Percentiles rank a stretch among this genome's conserved stretches.
Conservation (phyloP, 2,797 vertebrate species). For the Enteromius fasciolatus region DNA sequence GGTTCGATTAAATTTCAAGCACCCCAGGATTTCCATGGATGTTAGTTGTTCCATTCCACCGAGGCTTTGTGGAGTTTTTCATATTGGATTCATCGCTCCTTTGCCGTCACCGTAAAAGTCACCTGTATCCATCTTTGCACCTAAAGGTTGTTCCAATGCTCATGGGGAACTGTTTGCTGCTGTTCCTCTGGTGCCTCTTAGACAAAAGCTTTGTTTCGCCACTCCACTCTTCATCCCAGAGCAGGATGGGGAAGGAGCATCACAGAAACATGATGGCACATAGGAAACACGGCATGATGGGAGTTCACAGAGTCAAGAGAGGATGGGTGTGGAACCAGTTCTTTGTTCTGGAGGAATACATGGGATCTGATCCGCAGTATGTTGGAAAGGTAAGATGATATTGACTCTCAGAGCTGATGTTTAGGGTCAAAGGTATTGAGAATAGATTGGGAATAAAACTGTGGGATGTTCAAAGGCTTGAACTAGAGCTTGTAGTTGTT, state of each 20-base stretch:
- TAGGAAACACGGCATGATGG: constrained; percentile 62
- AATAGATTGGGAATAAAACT: constrained; percentile 19
- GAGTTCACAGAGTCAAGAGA: constrained; percentile 85
- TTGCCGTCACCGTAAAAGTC: constrained; percentile 25
- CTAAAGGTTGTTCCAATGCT: constrained; percentile 83
- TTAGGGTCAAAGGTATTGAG: constrained; percentile 28
- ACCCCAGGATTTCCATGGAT: constrained; percentile 37
- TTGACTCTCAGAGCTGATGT: neutral
- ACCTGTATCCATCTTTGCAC: constrained; percentile 47
- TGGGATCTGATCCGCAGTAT: constrained; percentile 93
- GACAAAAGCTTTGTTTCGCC: constrained; percentile 86
- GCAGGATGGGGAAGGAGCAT: constrained; percentile 76
- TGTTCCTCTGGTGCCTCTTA: constrained; percentile 89
- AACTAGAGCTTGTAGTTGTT: constrained; percentile 12
- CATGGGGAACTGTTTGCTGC: constrained; percentile 87
- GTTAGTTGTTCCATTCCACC: constrained; percentile 44
- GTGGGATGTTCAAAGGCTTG: constrained; percentile 44
- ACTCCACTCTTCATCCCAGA: constrained; percentile 74
- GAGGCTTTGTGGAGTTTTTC: constrained; percentile 24
- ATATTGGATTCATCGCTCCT: constrained; percentile 30
- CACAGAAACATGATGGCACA: constrained; percentile 64
- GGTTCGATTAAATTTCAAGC: constrained; percentile 32
- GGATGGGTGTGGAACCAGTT: constrained; percentile 98
- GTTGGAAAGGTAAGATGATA: constrained; percentile 87
- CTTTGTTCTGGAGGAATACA: constrained; percentile 94